Conservation (phyloP, 2,888 invertebrate genomes). For the Monoplex corrugatus region DNA sequence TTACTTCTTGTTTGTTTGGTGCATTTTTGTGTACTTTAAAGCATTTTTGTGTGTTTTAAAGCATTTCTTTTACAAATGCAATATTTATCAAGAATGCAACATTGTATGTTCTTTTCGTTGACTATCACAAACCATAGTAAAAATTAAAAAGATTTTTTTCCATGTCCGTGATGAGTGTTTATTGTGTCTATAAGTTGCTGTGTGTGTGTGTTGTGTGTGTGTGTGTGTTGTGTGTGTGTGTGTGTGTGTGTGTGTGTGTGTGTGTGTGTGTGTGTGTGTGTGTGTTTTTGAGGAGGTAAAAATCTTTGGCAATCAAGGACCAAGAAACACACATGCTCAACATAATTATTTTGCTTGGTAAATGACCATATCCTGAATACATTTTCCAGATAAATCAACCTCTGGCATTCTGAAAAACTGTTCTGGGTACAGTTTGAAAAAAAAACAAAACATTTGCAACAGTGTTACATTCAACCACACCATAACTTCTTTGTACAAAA, state of each 20-base stretch:
- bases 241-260: slow-evolving; percentile 16
- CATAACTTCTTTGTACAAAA: no score
- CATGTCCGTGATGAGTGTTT: neutral
- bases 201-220: neutral
- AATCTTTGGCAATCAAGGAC: no score
- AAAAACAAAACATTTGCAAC: no score
- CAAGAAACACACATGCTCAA: no score
- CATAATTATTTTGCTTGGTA: no score
- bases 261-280: neutral
- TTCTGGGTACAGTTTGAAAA: no score
- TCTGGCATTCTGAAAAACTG: no score
- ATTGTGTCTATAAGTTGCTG: neutral
- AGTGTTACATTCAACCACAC: no score
- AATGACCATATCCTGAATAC: no score
- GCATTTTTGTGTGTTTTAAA: slow-evolving; percentile 23
- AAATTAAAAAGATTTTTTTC: slow-evolving; percentile 8
- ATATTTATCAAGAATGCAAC: slow-evolving; percentile 22
- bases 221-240: neutral
- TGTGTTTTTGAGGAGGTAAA: neutral
- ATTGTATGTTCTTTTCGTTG: slow-evolving; percentile 26
- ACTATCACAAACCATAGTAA: slow-evolving; percentile 9
- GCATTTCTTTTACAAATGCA: slow-evolving; percentile 35
- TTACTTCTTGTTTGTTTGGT: neutral
- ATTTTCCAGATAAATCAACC: no score
- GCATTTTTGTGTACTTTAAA: neutral